A percentile compares a stretch with the other conserved stretches of the same genome.
Conservation (phyloP, 2,888 invertebrate species). For the Orthonevra nobilis region DNA sequence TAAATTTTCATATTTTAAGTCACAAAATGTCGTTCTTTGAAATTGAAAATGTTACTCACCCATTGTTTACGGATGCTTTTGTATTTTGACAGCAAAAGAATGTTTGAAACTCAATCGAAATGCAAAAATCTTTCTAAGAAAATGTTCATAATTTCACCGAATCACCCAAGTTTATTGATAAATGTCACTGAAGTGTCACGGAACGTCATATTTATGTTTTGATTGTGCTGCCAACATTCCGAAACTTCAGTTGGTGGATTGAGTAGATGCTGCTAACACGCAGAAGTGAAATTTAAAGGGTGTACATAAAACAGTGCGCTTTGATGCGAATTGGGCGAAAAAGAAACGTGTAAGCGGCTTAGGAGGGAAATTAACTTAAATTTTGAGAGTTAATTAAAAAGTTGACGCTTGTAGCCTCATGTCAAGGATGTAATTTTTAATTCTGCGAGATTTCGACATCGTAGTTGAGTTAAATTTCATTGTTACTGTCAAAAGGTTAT, state of each 20-base stretch:
- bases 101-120: conserved; percentile 26
- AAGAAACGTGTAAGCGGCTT: too few relatives aligned
- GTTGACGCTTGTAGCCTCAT: too few relatives aligned
- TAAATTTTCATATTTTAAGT: neutral
- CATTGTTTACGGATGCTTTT: conserved; percentile 24
- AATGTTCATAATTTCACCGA: conserved; percentile 53
- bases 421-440: too few relatives aligned
- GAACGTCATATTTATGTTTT: conserved; percentile 46
- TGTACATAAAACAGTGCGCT: too few relatives aligned
- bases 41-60: conserved; percentile 15
- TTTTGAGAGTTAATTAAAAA: too few relatives aligned
- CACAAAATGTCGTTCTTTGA: neutral
- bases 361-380: too few relatives aligned
- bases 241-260: too few relatives aligned
- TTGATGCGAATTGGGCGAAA: too few relatives aligned
- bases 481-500: too few relatives aligned
- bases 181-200: conserved; percentile 52
- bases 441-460: too few relatives aligned
- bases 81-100: neutral
- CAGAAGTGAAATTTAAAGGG: neutral
- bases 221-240: conserved; percentile 23
- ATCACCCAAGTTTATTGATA: conserved; percentile 42
- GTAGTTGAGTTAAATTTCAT: too few relatives aligned
- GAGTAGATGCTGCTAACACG: too few relatives aligned
- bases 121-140: conserved; percentile 30